phyloP scores from a whole-genome alignment of 2,113 vertebrate species.

The Accipiter virgatus region DNA sequence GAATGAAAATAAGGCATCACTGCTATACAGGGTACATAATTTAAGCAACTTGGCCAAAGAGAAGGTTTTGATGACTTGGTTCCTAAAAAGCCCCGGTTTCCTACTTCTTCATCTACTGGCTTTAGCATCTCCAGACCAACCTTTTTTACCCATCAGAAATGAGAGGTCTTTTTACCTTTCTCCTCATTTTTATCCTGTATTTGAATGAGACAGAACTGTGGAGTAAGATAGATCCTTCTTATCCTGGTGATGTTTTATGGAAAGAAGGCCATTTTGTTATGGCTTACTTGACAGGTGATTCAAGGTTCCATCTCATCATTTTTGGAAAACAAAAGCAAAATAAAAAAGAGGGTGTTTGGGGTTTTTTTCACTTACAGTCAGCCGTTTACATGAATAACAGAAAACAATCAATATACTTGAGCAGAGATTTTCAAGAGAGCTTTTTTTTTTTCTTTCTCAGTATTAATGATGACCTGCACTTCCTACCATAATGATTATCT shows the following conservation, averaged over 20 bases:
- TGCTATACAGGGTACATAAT: not conserved
- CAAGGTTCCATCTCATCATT: constrained; percentile 47
- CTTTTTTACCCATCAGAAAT: not conserved
- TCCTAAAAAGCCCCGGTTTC: not conserved
- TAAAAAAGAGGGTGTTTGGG: not conserved
- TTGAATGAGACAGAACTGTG: constrained; percentile 30
- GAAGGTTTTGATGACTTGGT: not conserved
- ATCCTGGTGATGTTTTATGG: constrained; percentile 29
- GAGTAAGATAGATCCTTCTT: constrained; percentile 41
- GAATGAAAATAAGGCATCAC: not conserved
- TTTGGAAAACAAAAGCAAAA: constrained; percentile 40
- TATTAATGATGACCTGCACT: constrained; percentile 67
- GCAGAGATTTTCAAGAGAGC: constrained; percentile 31
- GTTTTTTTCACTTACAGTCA: constrained; percentile 18
- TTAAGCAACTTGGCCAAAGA: not conserved
- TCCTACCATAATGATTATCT: constrained; percentile 62
- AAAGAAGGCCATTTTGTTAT: constrained; percentile 48
- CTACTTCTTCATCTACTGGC: not conserved
- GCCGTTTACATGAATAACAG: constrained; percentile 34
- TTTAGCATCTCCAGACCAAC: not conserved
- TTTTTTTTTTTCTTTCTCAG: constrained; percentile 28
- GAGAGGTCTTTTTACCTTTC: not conserved
- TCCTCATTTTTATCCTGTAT: not conserved
- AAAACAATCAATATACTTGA: constrained; percentile 46
- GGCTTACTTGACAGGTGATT: constrained; percentile 48